phyloP scores from a whole-genome alignment of 2,797 vertebrate species.

The Lagorchestes hirsutus region DNA sequence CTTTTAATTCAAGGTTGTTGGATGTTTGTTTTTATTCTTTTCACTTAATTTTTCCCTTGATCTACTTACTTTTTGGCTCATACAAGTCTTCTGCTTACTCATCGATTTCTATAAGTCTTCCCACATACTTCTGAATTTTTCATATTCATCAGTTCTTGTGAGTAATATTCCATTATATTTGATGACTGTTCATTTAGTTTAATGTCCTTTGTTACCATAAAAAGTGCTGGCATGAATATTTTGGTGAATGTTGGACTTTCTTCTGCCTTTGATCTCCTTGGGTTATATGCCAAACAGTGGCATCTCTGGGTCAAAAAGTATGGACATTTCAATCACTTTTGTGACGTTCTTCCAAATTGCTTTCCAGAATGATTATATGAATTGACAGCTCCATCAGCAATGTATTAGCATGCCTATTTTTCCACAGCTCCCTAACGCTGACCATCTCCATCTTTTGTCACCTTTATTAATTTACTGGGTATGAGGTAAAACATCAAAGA shows the following conservation, averaged over 20 bases:
- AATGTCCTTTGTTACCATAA: neutral
- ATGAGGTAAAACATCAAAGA: neutral
- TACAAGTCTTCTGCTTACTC: neutral
- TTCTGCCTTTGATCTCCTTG: neutral
- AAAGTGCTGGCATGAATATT: neutral
- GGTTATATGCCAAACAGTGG: neutral
- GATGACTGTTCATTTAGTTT: neutral
- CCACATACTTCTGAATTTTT: neutral
- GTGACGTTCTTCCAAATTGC: neutral
- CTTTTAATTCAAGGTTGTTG: neutral
- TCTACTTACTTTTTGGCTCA: neutral
- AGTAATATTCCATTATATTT: neutral
- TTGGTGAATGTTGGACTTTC: neutral
- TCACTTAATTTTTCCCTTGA: neutral
- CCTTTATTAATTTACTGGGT: neutral
- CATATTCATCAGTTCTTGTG: neutral
- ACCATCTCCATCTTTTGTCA: neutral
- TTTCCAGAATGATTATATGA: neutral
- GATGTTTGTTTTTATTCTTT: neutral
- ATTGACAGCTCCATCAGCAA: neutral
- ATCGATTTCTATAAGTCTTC: neutral
- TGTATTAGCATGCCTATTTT: neutral
- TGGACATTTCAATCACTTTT: neutral
- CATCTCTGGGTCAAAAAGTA: neutral
- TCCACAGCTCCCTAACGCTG: neutral